Evolutionary conservation across 2,797 vertebrate genomes (phyloP).

Genomic region (Tadarida brasiliensis): DNA sequence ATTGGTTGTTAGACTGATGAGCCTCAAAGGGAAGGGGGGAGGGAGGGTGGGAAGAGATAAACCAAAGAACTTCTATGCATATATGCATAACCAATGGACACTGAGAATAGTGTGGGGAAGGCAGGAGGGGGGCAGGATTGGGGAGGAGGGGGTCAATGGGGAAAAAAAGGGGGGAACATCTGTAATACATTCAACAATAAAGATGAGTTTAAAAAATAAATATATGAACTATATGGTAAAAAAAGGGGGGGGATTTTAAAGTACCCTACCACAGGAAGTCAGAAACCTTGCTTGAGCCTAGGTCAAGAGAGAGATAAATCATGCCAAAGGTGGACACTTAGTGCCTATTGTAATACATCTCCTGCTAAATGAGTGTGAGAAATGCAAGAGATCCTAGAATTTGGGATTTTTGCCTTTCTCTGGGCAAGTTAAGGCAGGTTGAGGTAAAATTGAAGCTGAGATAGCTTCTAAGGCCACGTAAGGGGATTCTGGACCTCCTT

Average conservation of each 20-base stretch:
- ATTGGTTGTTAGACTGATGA: no score
- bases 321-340: accelerated
- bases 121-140: no score
- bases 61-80: no score
- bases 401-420: neutral
- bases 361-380: neutral
- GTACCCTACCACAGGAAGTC: neutral
- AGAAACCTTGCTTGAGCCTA: neutral
- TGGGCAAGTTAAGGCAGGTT: neutral
- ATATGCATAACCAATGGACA: no score
- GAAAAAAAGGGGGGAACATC: no score
- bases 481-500: neutral
- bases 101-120: no score
- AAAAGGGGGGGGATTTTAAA: neutral
- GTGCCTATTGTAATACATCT: neutral
- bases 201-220: no score
- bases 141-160: no score
- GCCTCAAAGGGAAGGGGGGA: no score
- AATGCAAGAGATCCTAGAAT: neutral
- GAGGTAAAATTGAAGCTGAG: neutral
- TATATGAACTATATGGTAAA: no score
- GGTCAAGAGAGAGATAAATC: neutral
- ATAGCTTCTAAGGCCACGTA: neutral
- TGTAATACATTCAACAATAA: no score
- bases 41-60: no score